Conservation (phyloP, 35 echinoderm and acorn worm genomes). For the Acanthaster planci region DNA sequence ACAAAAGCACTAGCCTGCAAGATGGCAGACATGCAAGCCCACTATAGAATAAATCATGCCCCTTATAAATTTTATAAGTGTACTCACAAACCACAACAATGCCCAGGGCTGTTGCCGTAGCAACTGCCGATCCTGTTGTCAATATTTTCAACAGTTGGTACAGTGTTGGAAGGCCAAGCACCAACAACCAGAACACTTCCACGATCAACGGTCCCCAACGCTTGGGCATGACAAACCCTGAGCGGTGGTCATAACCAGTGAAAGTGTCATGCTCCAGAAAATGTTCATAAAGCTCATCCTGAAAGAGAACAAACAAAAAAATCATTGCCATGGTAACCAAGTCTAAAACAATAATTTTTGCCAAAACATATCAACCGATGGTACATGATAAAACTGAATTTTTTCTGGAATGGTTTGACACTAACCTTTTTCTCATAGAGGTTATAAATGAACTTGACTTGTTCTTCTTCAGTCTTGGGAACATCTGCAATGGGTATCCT, state of each 20-base stretch:
- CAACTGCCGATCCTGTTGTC: slow-evolving; percentile 26
- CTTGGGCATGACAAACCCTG: neutral
- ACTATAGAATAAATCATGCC: too few relatives aligned
- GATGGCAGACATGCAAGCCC: too few relatives aligned
- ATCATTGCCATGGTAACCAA: neutral
- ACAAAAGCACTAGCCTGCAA: too few relatives aligned
- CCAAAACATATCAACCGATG: neutral
- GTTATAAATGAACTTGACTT: slow-evolving; percentile 46
- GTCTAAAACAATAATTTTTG: too few relatives aligned
- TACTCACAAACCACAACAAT: slow-evolving; percentile 11
- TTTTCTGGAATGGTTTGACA: neutral
- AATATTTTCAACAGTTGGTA: slow-evolving; percentile 1
- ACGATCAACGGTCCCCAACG: neutral
- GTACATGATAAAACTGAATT: neutral
- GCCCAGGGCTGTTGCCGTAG: neutral
- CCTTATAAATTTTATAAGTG: too few relatives aligned
- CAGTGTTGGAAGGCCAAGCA: slow-evolving; percentile 22
- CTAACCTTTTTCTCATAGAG: slow-evolving; percentile 68
- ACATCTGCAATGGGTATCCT: slow-evolving; percentile 48
- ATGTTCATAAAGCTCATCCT: slow-evolving; percentile 40
- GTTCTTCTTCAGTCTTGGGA: slow-evolving; percentile 54
- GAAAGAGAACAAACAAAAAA: neutral
- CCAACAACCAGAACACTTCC: neutral
- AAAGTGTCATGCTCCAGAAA: slow-evolving; percentile 43
- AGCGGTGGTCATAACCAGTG: slow-evolving; percentile 32